These are phyloP conservation scores for Anoura caudifer DNA, from an alignment of 2,113 vertebrate species.

Conservation along the genomic window DNA sequence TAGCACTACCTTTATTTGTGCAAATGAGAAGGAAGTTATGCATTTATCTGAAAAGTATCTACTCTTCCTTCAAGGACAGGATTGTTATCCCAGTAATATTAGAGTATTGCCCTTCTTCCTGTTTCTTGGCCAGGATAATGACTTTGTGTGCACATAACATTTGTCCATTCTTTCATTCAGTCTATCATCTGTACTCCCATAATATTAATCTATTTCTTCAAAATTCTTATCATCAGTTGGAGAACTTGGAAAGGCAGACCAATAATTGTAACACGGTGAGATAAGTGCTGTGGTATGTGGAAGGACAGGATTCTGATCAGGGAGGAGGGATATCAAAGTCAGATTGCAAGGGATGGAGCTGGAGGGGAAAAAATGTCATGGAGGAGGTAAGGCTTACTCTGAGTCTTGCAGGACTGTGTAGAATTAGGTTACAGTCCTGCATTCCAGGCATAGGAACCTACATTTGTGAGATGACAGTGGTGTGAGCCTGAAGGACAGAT, in stretches of 20 bases:
- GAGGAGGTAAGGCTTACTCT: background rate
- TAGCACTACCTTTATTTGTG: constrained; percentile 55
- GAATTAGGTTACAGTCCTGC: background rate
- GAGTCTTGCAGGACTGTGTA: background rate
- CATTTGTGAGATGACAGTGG: background rate
- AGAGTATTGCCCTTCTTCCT: background rate
- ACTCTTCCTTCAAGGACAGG: constrained; percentile 31
- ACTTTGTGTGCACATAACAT: background rate
- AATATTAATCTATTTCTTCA: constrained; percentile 26
- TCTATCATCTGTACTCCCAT: background rate
- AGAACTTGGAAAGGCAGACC: background rate
- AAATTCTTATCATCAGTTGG: background rate
- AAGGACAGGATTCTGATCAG: background rate
- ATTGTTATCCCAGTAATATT: background rate
- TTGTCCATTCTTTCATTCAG: background rate
- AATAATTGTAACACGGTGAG: background rate
- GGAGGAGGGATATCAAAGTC: background rate
- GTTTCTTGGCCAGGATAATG: background rate
- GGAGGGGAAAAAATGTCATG: background rate
- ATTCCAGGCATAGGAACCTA: background rate
- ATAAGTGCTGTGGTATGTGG: background rate
- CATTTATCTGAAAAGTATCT: constrained; percentile 46
- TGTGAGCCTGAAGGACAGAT: background rate
- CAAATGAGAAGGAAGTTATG: constrained; percentile 48
- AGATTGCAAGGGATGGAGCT: background rate